Evolutionary conservation across 1,140 invertebrate species (phyloP), one percentile per base, ranked within the genome.

Genomic region (Drosophila leontia): DNA sequence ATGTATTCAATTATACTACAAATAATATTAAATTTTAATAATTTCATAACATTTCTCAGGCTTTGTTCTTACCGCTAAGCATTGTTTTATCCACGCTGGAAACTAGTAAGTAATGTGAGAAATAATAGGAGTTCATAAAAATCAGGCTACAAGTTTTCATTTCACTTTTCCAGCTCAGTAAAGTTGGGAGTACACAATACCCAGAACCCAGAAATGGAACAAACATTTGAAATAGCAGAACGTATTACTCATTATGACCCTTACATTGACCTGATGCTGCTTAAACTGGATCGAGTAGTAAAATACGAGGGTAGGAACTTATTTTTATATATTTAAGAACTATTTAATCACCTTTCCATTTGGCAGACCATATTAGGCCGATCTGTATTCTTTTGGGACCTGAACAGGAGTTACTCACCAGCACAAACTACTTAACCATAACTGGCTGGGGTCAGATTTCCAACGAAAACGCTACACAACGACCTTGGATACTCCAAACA

Each of bases 381-480:
- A n/a, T 50, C 26, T 50, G 48, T 32, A 50, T 50, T 32, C 8
- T 50, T 17, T 5, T 32, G 26, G 48, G 48, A 50, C 4, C 15
- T 26, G 47, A 48, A 15, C 3, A 26, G 47, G 0, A 1, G 3
- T 19, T 48, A 15, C 23, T 48, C 3, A 29, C 1, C 13, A 0
- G 0, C 13, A 13, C 0, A 0, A 8, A 7, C 2, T 1, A 11
- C 3, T 50, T 29, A 29, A 50, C 1, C 9, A 26, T 29, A 48
- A 48, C 47, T n/a, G 23, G 47, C 15, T 48, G 47, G 47, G 8
- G 47, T 1, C 47, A 1, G 15, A 8, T 8, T 26, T 47, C 13
- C 13, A 48, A 2, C 4, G 7, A 9, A 5, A 5, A 29, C 7
- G 1, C 3, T 1, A 0, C 0, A 1, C 1, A 26, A 29, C 47